A percentile compares a stretch with the other conserved stretches of the same genome.
phyloP scores from a whole-genome alignment of 2,797 vertebrate species.

The Enteromius viviparus region DNA sequence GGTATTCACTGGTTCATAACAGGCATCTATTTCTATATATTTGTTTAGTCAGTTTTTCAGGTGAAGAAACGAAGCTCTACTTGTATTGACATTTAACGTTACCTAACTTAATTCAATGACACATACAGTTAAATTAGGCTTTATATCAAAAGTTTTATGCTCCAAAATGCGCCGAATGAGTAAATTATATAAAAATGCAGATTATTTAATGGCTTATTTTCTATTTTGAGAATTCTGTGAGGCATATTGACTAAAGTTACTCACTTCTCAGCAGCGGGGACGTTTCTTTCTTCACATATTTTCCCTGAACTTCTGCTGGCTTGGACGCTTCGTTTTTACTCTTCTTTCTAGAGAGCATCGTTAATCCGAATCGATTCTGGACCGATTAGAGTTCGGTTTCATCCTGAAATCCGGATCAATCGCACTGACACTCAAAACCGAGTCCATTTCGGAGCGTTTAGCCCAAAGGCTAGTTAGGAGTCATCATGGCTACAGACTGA shows the following conservation, averaged over 20 bases:
- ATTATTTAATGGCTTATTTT: not conserved
- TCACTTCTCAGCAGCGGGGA: slow-evolving; percentile 92
- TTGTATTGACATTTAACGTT: not conserved
- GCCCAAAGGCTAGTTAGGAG: slow-evolving; percentile 15
- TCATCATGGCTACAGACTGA: slow-evolving; percentile 31
- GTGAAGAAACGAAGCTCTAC: not conserved
- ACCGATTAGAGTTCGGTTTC: slow-evolving; percentile 59
- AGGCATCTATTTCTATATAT: not conserved
- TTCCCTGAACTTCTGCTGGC: slow-evolving; percentile 95
- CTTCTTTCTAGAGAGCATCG: slow-evolving; percentile 95
- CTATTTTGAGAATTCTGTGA: not conserved
- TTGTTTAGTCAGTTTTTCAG: not conserved
- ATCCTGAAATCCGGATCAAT: slow-evolving; percentile 54
- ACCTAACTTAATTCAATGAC: not conserved
- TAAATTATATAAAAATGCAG: not conserved
- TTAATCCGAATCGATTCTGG: slow-evolving; percentile 69
- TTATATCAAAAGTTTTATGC: not conserved
- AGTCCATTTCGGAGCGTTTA: slow-evolving; percentile 35
- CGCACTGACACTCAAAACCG: slow-evolving; percentile 15
- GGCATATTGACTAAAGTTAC: slow-evolving; percentile 57
- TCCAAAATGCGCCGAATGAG: not conserved
- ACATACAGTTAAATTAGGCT: not conserved
- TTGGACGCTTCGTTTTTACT: slow-evolving; percentile 96
- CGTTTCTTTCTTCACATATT: slow-evolving; percentile 98
- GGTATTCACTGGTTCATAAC: not conserved